phyloP scores from a whole-genome alignment of 2,797 vertebrate species.

The Brotogeris chrysoptera region DNA sequence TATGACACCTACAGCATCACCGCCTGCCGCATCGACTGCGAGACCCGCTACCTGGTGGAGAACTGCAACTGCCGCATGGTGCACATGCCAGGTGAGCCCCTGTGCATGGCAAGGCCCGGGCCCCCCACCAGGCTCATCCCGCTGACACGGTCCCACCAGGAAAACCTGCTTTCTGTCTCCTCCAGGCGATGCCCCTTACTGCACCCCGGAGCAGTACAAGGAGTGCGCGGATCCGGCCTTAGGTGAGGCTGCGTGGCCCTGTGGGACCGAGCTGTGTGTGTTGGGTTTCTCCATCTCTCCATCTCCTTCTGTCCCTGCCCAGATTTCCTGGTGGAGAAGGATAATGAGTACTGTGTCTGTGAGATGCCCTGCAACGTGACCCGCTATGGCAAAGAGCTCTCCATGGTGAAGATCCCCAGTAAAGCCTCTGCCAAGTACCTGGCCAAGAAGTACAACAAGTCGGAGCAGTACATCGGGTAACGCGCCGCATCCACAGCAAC shows the following conservation, averaged over 20 bases:
- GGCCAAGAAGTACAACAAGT: constrained; percentile 97
- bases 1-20: constrained; percentile 96
- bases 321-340: constrained; percentile 96
- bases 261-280: accelerated
- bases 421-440: constrained; percentile 95
- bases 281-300: neutral
- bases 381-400: constrained; percentile 93
- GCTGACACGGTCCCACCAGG: accelerated
- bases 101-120: accelerated
- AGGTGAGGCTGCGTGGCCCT: constrained; percentile 78
- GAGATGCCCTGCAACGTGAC: constrained; percentile 95
- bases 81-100: constrained; percentile 92
- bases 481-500: accelerated
- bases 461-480: constrained; percentile 95
- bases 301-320: neutral
- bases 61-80: constrained; percentile 99
- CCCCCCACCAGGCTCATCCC: accelerated
- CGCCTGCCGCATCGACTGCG: constrained; percentile 96
- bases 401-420: constrained; percentile 97
- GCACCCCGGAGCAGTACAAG: constrained; percentile 98
- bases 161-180: neutral
- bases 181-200: constrained; percentile 95
- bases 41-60: constrained; percentile 97
- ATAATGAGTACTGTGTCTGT: constrained; percentile 93
- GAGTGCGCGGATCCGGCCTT: constrained; percentile 96